Percentiles rank a stretch among this genome's conserved stretches.
phyloP scores from a whole-genome alignment of 92 coral and sea anemone genomes.

The Phenganax subtilis region DNA sequence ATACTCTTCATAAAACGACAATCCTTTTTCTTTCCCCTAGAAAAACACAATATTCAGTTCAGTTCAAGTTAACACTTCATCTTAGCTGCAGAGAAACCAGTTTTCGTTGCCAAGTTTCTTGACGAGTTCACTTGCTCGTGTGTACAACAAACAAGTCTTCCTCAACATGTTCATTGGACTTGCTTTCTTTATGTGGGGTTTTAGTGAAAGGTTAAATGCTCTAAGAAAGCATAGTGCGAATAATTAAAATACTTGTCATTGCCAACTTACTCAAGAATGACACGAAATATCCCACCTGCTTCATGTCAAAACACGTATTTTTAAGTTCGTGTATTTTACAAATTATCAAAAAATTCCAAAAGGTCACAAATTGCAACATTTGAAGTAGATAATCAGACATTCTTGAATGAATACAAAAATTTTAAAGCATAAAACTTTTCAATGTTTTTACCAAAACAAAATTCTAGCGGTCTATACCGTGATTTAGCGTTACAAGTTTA shows the following conservation, averaged over 20 bases:
- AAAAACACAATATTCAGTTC: background rate
- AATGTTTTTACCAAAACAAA: too few relatives aligned
- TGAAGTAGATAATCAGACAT: background rate
- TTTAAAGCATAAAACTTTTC: too few relatives aligned
- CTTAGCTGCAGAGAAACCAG: too few relatives aligned
- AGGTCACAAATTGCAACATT: background rate
- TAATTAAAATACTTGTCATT: background rate
- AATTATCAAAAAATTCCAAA: background rate
- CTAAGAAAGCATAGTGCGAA: background rate
- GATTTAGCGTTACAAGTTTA: background rate
- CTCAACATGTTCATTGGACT: too few relatives aligned
- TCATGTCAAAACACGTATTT: too few relatives aligned
- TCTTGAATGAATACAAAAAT: background rate
- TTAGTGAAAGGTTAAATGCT: background rate
- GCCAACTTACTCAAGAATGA: background rate
- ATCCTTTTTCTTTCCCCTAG: slow-evolving; percentile 7
- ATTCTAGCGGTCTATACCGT: background rate
- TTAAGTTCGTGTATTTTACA: background rate
- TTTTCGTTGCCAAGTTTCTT: too few relatives aligned
- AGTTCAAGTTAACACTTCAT: too few relatives aligned
- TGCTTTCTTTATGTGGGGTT: too few relatives aligned
- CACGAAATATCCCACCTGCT: too few relatives aligned
- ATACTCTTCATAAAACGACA: background rate
- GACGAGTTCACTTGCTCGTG: too few relatives aligned
- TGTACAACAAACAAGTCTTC: too few relatives aligned